Percentiles rank a stretch among this genome's conserved stretches.
Conservation (phyloP, 2,113 vertebrate genomes). For the Pelvicachromis taeniatus region DNA sequence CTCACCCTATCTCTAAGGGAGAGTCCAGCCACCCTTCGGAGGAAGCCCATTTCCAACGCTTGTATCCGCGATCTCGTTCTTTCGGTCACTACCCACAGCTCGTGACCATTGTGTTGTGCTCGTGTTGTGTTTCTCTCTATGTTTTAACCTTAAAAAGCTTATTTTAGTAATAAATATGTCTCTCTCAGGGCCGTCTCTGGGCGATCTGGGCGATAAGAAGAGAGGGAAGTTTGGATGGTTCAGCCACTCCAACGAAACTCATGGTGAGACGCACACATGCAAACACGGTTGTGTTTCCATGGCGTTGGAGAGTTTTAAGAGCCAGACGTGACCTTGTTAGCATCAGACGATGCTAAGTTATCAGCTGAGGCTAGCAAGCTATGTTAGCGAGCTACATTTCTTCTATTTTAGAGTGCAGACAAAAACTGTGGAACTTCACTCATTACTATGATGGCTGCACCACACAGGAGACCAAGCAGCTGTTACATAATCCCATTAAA, state of each 20-base stretch:
- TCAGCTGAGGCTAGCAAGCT: not conserved
- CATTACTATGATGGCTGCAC: not conserved
- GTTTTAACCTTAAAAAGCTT: not conserved
- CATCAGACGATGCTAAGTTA: not conserved
- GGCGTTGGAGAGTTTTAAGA: not conserved
- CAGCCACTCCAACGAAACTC: conserved; percentile 68
- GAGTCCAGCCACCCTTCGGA: too few species aligned
- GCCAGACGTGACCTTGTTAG: not conserved
- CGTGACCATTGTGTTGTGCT: too few species aligned
- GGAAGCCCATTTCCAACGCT: too few species aligned
- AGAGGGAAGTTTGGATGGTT: conserved; percentile 69
- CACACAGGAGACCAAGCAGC: not conserved
- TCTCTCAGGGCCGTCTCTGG: conserved; percentile 58
- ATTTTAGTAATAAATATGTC: not conserved
- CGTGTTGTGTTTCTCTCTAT: not conserved
- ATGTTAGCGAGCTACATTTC: not conserved
- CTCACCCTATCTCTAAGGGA: too few species aligned
- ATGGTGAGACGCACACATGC: conserved; percentile 13
- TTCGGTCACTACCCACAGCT: too few species aligned
- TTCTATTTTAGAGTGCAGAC: not conserved
- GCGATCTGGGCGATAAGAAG: conserved; percentile 63
- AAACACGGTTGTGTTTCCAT: not conserved
- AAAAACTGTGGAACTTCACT: not conserved
- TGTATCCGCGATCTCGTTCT: too few species aligned
- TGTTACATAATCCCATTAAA: not conserved